These are phyloP conservation scores for Erebia epiphron DNA, from an alignment of 2,888 invertebrate species.

Conservation along the genomic window DNA sequence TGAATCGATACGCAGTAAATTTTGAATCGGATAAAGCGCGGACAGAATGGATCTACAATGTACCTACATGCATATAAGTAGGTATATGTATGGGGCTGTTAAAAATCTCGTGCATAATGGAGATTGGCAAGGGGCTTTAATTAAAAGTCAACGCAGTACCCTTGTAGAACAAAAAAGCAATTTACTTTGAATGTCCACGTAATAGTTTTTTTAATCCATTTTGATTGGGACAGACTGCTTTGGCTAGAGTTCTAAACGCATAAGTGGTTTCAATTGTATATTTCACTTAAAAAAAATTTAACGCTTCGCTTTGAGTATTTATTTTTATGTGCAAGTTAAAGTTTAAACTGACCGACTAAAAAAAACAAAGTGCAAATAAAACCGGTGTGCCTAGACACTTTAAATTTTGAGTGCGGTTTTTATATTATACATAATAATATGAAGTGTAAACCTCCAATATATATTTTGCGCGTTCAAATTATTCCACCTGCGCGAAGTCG, in stretches of 20 bases:
- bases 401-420: no score
- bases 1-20: constrained; percentile 19
- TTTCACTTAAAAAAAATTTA: no score
- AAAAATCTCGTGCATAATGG: constrained; percentile 73
- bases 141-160: constrained; percentile 73
- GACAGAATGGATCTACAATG: constrained; percentile 9
- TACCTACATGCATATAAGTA: constrained; percentile 36
- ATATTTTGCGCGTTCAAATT: no score
- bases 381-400: no score
- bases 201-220: constrained; percentile 42
- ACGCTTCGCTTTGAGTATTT: background rate
- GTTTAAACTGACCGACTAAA: no score
- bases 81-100: constrained; percentile 55
- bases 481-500: no score
- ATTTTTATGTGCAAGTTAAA: background rate
- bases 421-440: no score
- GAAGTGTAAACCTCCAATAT: no score
- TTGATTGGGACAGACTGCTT: constrained; percentile 34
- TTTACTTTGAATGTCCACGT: constrained; percentile 63
- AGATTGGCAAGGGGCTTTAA: constrained; percentile 73
- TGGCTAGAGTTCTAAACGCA: constrained; percentile 27
- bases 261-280: no score
- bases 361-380: no score
- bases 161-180: constrained; percentile 68
- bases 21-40: constrained; percentile 25